Evolutionary conservation across 2,113 vertebrate genomes (phyloP).

Genomic region (Sarotherodon lohbergeri): DNA sequence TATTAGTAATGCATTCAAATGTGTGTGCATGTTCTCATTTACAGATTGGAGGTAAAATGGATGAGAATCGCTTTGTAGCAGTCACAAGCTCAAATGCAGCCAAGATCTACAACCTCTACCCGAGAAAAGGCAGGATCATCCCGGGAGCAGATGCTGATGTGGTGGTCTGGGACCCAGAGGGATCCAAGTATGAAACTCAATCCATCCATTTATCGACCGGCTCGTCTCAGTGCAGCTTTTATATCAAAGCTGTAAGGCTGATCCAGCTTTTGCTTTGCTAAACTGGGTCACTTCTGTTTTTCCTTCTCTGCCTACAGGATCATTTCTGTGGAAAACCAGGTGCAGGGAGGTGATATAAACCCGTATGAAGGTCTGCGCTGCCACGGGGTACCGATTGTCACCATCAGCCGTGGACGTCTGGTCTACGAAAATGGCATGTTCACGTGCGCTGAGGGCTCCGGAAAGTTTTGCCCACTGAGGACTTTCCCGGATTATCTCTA

Average conservation of each 20-base stretch:
- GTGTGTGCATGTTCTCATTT: neutral
- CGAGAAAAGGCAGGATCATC: constrained; percentile 93
- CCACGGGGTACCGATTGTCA: constrained; percentile 90
- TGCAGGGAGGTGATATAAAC: constrained; percentile 92
- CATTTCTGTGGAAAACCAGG: constrained; percentile 88
- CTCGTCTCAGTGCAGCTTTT: neutral
- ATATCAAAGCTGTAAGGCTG: neutral
- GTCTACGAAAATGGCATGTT: constrained; percentile 95
- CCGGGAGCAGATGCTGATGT: constrained; percentile 90
- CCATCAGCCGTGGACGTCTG: constrained; percentile 90
- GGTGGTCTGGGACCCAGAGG: constrained; percentile 96
- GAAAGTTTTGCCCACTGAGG: constrained; percentile 89
- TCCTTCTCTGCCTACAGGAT: constrained; percentile 70
- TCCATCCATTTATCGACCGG: constrained; percentile 7
- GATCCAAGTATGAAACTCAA: constrained; percentile 80
- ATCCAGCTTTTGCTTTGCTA: neutral
- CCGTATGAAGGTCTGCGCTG: constrained; percentile 92
- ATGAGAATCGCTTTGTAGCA: constrained; percentile 95
- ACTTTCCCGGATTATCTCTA: constrained; percentile 94
- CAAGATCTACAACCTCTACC: constrained; percentile 97
- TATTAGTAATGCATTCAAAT: neutral
- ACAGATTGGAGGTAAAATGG: constrained; percentile 96
- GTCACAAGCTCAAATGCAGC: constrained; percentile 95
- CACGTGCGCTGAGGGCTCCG: constrained; percentile 92
- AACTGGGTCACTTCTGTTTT: neutral